Evolutionary conservation across 2,113 vertebrate genomes (phyloP).

Genomic region (Aplodontia rufa): DNA sequence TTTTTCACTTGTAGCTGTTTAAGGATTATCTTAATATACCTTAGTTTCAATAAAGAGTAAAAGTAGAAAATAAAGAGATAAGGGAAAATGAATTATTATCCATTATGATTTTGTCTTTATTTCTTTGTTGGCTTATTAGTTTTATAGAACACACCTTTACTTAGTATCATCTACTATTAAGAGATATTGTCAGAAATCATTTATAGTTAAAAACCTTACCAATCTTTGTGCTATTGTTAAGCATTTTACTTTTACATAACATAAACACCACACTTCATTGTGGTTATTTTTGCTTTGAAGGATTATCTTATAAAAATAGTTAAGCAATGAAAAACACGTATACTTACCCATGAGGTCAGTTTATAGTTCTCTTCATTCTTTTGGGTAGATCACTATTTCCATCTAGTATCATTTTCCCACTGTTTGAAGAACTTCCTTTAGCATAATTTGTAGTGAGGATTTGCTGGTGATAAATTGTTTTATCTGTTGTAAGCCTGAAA

Average conservation of each 20-base stretch:
- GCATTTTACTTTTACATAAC: background rate
- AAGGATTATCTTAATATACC: background rate
- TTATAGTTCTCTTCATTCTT: background rate
- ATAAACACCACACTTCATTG: background rate
- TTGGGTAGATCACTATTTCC: background rate
- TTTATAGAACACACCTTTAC: background rate
- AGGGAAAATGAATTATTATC: background rate
- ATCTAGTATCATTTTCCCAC: background rate
- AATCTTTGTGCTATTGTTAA: background rate
- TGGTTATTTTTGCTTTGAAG: background rate
- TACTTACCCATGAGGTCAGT: background rate
- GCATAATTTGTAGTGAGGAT: background rate
- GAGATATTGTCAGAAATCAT: background rate
- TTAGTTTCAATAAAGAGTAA: constrained; percentile 35
- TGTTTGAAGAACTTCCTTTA: background rate
- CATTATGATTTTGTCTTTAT: background rate
- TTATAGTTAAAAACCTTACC: background rate
- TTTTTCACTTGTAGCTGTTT: background rate
- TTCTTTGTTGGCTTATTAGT: background rate
- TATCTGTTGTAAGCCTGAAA: background rate
- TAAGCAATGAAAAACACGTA: background rate
- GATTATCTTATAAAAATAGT: background rate
- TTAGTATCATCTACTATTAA: background rate
- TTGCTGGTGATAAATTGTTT: background rate
- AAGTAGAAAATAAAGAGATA: constrained; percentile 2